phyloP scores from a whole-genome alignment of 2,113 vertebrate species.

The Trochalopteron elliotii region DNA sequence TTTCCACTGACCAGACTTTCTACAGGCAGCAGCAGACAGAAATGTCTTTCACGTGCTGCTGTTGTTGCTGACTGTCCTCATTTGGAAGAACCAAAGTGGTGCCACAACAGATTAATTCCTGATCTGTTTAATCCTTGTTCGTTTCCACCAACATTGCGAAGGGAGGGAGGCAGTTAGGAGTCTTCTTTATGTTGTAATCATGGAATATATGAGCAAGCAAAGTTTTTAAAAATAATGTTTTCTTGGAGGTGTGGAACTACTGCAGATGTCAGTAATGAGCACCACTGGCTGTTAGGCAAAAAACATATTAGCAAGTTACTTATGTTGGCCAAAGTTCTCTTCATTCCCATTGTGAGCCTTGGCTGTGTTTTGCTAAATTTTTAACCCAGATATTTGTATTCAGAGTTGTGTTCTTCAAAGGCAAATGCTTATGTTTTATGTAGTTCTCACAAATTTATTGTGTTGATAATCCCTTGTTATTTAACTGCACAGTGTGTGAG shows the following conservation, averaged over 20 bases:
- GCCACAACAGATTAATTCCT: background rate
- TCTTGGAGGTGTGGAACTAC: background rate
- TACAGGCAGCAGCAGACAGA: background rate
- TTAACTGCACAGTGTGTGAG: background rate
- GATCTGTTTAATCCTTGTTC: constrained; percentile 1
- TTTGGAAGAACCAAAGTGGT: background rate
- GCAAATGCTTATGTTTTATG: background rate
- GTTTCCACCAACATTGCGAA: accelerated
- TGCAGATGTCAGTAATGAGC: background rate
- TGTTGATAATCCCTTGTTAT: background rate
- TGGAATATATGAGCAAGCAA: background rate
- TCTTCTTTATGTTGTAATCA: background rate
- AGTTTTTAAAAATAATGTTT: background rate
- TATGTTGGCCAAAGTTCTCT: background rate
- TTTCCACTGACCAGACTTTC: background rate
- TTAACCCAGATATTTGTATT: background rate
- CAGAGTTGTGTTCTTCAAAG: background rate
- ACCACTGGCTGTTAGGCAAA: background rate
- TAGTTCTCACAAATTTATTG: background rate
- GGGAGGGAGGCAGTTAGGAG: background rate
- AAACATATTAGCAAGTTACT: background rate
- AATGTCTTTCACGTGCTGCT: background rate
- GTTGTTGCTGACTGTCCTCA: background rate
- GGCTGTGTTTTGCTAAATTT: background rate
- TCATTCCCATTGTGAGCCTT: background rate